Evolutionary conservation across 2,113 vertebrate genomes (phyloP).

Genomic region (Hassar affinis): DNA sequence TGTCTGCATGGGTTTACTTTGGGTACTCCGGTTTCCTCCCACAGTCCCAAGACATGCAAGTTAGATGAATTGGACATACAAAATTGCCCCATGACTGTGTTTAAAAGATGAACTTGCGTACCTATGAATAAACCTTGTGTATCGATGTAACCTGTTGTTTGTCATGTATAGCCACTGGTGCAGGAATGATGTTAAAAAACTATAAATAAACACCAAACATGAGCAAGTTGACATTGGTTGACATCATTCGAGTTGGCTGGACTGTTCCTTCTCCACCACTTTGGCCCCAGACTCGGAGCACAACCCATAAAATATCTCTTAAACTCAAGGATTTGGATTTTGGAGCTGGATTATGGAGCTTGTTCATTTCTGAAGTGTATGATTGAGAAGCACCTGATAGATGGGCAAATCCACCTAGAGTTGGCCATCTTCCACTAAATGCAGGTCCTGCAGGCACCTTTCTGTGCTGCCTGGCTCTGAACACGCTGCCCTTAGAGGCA

Average conservation of each 20-base stretch:
- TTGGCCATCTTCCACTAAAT: conserved; percentile 33
- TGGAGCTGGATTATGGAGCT: conserved; percentile 18
- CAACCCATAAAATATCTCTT: conserved; percentile 15
- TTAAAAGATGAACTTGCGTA: too few species aligned
- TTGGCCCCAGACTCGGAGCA: conserved; percentile 17
- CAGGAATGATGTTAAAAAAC: too few species aligned
- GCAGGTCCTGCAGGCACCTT: conserved; percentile 40
- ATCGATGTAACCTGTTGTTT: too few species aligned
- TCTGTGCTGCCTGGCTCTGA: conserved; percentile 43
- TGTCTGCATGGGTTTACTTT: too few species aligned
- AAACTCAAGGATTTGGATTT: conserved; percentile 19
- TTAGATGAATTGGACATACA: too few species aligned
- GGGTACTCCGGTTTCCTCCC: too few species aligned
- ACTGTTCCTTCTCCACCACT: conserved; percentile 10
- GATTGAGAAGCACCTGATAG: conserved; percentile 40
- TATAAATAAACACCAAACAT: too few species aligned
- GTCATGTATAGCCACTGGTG: too few species aligned
- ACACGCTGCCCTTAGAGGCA: conserved; percentile 53
- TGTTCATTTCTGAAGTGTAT: conserved; percentile 22
- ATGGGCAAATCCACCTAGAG: conserved; percentile 51
- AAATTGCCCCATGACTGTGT: too few species aligned
- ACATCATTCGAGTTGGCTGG: neutral
- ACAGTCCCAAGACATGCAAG: too few species aligned
- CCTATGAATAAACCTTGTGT: too few species aligned
- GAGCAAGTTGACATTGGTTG: too few species aligned